Evolutionary conservation across 1,140 invertebrate genomes (phyloP), one percentile per base, ranked within the genome.

Genomic region (Lethrus apterus): DNA sequence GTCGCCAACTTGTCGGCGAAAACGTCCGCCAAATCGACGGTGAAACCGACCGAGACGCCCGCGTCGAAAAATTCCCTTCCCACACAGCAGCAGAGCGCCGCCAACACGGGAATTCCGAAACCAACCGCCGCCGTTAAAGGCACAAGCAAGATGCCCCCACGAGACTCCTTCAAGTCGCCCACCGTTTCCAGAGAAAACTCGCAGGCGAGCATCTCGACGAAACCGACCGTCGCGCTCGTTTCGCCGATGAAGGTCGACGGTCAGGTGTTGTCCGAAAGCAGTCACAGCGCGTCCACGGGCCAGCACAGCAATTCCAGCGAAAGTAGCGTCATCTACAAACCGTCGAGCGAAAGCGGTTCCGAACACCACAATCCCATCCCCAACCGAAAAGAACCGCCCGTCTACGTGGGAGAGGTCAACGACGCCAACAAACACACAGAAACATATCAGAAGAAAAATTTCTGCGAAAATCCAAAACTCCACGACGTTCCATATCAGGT

Each of bases 41-140:
- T 31, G 3, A 52, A 50, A 15, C 17, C 21, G 43, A 30, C 21
- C 11, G 55, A 58, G 14, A 31, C 53, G 18, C 44, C 43, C n/a
- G 21, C 29, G 7, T 47, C 44, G 20, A 42, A 44, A 15, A 48
- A 35, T 33, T 8, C 41, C 23, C 46, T 42, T 32, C 30, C 34
- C 40, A 36, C 34, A 4, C 51, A 33, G 24, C 45, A 46, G 4
- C 10, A 44, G 32, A 29, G 47, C 49, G 55, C 50, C 26, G 61
- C 65, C 1, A 70, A 74, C 4, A 89, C 84, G 5, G 84, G 84
- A 10, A 86, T 93, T 58, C 89, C 89, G 1, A 93, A 93, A 69
- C 89, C 89, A 3, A 91, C 86, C 11, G 86, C 88, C 9, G 83
- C 89, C 45, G 86, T 93, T 2, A 93, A 92, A 74, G 89, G 89